Evolutionary conservation across 2,888 invertebrate species (phyloP), one percentile per base, ranked within the genome.

Genomic region (Drepanosiphum platanoidis): DNA sequence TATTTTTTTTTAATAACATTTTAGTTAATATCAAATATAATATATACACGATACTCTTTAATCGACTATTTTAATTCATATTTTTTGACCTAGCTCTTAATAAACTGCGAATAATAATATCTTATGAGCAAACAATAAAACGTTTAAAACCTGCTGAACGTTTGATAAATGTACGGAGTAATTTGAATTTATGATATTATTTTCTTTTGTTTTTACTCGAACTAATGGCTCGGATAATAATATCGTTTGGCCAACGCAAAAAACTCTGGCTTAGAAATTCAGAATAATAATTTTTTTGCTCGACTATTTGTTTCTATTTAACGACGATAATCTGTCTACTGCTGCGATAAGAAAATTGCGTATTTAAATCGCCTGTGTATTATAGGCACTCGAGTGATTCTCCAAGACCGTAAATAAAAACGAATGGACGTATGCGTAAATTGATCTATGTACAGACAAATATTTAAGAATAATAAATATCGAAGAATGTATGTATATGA

Each of bases 81-180:
- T n/a, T 64, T 64, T 27, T 30, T 30, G 13, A 13, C 30, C 3
- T 1, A 3, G 27, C 1, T 30, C 11, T 64, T 64, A 64, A 30
- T 64, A 64, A 27, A 11, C 27, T 27, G 11, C 9, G 36, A 39
- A 52, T 22, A 27, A 13, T 58, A 3, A 34, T n/a, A n/a, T 58
- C n/a, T 75, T 52, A 52, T 39, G 15, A 11, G 0, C 52, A 52
- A 32, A 74, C 13, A 11, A 52, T 74, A 34, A 34, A 75, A 52
- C 52, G 7, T 61, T n/a, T 64, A 27, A 64, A 13, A 34, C 32
- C 34, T 52, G 13, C 13, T 15, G 7, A 34, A 15, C 13, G 13
- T 75, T n/a, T 74, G 34, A 75, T 58, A 58, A n/a, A 75, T 34
- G n/a, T 13, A n/a, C 13, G 52, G 52, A 75, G 34, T 75, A 75